Evolutionary conservation across 2,113 vertebrate genomes (phyloP), one percentile per base, ranked within the genome.

Genomic region (Eira barbara): DNA sequence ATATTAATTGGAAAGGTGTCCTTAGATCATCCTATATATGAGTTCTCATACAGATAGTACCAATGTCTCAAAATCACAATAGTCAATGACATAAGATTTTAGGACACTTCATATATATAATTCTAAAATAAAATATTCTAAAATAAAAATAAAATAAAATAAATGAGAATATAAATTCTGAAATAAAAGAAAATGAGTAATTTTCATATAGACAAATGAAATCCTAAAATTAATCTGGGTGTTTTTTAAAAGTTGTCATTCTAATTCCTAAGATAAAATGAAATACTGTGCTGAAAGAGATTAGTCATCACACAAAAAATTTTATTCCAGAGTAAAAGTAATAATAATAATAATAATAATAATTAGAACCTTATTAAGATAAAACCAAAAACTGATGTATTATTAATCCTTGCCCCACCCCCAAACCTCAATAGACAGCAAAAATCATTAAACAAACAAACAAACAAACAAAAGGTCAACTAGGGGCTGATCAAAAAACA

Each of bases 1-100:
- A 95, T 94, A 96, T 97, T 98, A 98, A 98, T 97, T 98, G 55
- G 39, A 59, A 97, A 98, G 98, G 4, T 98, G 18, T 96, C 17
- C 6, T 31, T 98, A 98, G 98, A 98, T 98, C 96, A 97, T 88
- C 57, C 80, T 88, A 67, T 84, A 98, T 61, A 31, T 88, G 98
- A 91, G 42, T 96, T 94, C 85, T 97, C 95, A 94, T 76, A 97
- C 55, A 97, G 98, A 98, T 94, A 34, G 81, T 92, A 95, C 65
- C 63, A 82, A 82, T 98, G 95, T 97, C 96, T 98, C 94, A 98
- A 98, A 97, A 91, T 49, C 74, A 47, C 4, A 94, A 94, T 97
- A 98, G 98, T 98, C 95, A 34, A 97, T 98, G 82, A 98, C 94
- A 97, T 98, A 98, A 91, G 83, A 96, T 61, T 96, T 97, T 88